Percentiles rank a stretch among this genome's conserved stretches.
Conservation (phyloP, 2,888 invertebrate genomes). For the Bembecia ichneumoniformis region DNA sequence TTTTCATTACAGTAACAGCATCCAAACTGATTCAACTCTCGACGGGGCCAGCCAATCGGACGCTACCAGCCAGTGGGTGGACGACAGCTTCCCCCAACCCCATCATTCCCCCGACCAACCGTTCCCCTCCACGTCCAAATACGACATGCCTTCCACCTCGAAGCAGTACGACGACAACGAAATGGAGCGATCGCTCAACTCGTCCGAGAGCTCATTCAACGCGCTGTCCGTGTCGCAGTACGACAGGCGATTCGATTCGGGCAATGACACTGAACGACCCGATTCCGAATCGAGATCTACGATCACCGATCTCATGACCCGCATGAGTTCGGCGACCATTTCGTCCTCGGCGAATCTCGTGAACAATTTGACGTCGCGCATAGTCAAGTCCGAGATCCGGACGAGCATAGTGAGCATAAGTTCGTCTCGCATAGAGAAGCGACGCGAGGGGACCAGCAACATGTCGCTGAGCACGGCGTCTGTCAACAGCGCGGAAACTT, state of each 20-base stretch:
- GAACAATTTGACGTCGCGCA: slow-evolving; percentile 45
- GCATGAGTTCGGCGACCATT: slow-evolving; percentile 57
- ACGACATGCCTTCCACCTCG: slow-evolving; percentile 49
- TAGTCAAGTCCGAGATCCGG: slow-evolving; percentile 53
- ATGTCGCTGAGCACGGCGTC: slow-evolving; percentile 58
- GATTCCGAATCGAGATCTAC: slow-evolving; percentile 34
- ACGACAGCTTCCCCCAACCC: slow-evolving; percentile 63
- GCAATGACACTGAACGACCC: slow-evolving; percentile 44
- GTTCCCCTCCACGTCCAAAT: slow-evolving; percentile 40
- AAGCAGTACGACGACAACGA: slow-evolving; percentile 55
- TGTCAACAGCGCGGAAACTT: slow-evolving; percentile 58
- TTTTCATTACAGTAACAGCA: slow-evolving; percentile 23
- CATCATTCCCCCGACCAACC: slow-evolving; percentile 38
- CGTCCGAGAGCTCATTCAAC: slow-evolving; percentile 62
- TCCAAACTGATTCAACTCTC: slow-evolving; percentile 43
- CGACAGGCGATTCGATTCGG: slow-evolving; percentile 42
- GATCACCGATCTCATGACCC: slow-evolving; percentile 54
- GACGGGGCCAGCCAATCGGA: slow-evolving; percentile 45
- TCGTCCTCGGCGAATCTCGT: slow-evolving; percentile 46
- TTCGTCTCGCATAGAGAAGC: slow-evolving; percentile 56
- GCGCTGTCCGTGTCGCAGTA: slow-evolving; percentile 49
- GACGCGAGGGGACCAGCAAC: slow-evolving; percentile 36
- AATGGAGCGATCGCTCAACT: slow-evolving; percentile 54
- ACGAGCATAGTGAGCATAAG: slow-evolving; percentile 60
- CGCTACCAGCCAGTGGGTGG: slow-evolving; percentile 68